Evolutionary conservation across 2,888 invertebrate genomes (phyloP).

Genomic region (Prostheceraeus crozeri): DNA sequence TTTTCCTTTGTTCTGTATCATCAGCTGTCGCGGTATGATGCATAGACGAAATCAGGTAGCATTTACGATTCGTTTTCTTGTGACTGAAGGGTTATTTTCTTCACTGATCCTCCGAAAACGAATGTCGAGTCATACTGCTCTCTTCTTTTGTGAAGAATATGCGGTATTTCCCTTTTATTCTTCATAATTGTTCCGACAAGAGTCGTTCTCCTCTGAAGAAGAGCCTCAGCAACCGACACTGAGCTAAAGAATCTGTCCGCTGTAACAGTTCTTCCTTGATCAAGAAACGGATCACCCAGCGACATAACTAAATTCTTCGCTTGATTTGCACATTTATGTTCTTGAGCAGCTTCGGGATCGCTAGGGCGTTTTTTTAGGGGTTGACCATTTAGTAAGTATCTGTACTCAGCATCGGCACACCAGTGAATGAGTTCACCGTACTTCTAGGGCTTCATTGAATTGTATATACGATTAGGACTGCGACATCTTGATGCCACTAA

Average conservation of each 20-base stretch:
- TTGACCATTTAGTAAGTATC: conserved; percentile 20
- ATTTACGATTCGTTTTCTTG: conserved; percentile 3
- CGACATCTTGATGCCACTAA: no score
- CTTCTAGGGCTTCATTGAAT: conserved; percentile 20
- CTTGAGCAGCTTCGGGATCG: conserved; percentile 19
- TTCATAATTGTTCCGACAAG: conserved; percentile 16
- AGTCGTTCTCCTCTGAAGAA: conserved; percentile 18
- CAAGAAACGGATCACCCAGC: conserved; percentile 19
- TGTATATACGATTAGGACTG: no score
- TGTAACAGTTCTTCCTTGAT: conserved; percentile 24
- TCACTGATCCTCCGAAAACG: conserved; percentile 11
- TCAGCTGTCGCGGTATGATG: conserved; percentile 18
- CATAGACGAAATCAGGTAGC: conserved; percentile 27
- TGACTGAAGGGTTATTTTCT: conserved; percentile 22
- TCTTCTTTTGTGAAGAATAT: conserved; percentile 13
- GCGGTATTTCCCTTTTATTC: conserved; percentile 28
- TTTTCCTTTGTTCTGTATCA: conserved; percentile 14
- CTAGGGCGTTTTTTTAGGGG: conserved; percentile 12
- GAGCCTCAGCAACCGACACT: background rate
- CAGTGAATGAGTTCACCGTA: conserved; percentile 20
- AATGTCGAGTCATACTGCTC: conserved; percentile 20
- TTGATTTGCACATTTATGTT: background rate
- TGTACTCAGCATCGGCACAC: conserved; percentile 16
- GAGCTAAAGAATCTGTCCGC: conserved; percentile 27
- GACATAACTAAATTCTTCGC: conserved; percentile 21